Conservation (phyloP, 2,113 vertebrate species). For the Numida meleagris region DNA sequence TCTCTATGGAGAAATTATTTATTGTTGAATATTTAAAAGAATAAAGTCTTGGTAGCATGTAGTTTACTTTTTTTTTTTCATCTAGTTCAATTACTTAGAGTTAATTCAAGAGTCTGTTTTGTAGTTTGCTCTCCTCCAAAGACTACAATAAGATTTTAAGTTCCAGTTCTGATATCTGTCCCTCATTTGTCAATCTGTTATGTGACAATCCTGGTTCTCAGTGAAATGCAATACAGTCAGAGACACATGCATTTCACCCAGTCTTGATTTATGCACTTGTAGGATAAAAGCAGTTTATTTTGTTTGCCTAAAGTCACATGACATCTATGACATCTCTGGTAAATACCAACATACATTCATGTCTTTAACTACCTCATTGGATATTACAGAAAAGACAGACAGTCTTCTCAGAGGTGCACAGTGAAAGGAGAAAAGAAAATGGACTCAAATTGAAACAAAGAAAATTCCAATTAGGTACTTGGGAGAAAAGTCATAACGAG, state of each 20-base stretch:
- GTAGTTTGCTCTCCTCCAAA: neutral
- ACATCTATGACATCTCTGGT: neutral
- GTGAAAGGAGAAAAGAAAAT: neutral
- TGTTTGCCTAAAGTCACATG: neutral
- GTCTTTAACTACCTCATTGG: neutral
- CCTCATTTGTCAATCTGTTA: neutral
- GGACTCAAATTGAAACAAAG: neutral
- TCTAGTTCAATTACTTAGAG: neutral
- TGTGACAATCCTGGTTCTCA: too few relatives aligned
- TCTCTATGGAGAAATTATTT: neutral
- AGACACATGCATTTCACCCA: neutral
- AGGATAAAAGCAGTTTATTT: neutral
- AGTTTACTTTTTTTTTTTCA: neutral
- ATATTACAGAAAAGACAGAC: neutral
- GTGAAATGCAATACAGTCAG: neutral
- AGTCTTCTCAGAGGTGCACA: neutral
- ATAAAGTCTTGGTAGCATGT: neutral
- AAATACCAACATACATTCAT: neutral
- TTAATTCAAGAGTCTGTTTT: neutral
- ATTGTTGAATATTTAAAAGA: neutral
- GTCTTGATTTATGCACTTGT: neutral
- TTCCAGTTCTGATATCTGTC: neutral
- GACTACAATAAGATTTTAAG: neutral
- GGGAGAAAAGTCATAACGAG: rapidly evolving
- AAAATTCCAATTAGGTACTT: neutral